Evolutionary conservation across 2,797 vertebrate genomes (phyloP).

Genomic region (Poeciliopsis turneri): DNA sequence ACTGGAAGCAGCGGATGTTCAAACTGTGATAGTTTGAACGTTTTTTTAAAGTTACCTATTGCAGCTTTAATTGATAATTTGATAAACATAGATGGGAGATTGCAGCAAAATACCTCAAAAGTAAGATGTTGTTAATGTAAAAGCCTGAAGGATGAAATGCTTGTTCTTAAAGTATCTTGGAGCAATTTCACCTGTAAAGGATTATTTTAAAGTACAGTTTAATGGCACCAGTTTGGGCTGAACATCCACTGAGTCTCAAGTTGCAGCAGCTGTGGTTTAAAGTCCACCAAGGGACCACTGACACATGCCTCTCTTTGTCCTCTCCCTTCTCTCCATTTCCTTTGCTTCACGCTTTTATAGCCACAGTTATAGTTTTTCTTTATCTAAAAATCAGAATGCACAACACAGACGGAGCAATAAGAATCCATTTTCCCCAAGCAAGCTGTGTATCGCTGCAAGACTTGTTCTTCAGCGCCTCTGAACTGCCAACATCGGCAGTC

Average conservation of each 20-base stretch:
- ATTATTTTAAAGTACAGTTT: not conserved
- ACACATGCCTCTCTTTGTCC: conserved; percentile 3
- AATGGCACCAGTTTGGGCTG: not conserved
- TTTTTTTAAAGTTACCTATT: not conserved
- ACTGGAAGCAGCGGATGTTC: not conserved
- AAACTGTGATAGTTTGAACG: too few species aligned
- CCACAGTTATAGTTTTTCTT: not conserved
- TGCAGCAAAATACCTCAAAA: not conserved
- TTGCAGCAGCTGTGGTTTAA: conserved; percentile 20
- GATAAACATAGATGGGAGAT: not conserved
- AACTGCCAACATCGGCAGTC: conserved; percentile 70
- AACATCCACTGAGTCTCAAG: not conserved
- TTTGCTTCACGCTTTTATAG: not conserved
- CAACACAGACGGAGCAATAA: not conserved
- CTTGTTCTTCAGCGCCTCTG: conserved; percentile 26
- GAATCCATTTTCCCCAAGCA: conserved; percentile 18
- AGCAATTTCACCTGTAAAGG: not conserved
- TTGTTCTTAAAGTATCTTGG: not conserved
- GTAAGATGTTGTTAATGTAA: not conserved
- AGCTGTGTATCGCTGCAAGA: not conserved
- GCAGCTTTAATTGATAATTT: not conserved
- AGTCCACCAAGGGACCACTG: not conserved
- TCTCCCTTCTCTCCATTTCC: not conserved
- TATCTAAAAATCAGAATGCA: not conserved
- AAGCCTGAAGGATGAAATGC: not conserved